These are phyloP conservation scores for Aphelocoma californica DNA, from an alignment of 2,797 vertebrate genomes.

Conservation along the genomic window DNA sequence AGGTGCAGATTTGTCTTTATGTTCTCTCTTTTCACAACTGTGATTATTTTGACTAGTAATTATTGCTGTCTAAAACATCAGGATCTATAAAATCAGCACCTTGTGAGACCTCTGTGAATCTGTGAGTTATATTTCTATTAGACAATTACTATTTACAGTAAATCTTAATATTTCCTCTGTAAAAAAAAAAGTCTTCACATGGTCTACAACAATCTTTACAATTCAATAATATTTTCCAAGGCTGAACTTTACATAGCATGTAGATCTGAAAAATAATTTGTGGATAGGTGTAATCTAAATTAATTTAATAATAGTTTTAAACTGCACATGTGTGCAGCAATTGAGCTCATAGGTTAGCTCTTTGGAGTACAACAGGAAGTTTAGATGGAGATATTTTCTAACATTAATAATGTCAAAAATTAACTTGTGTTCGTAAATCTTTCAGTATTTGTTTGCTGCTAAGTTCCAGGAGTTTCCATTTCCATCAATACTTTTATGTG, in stretches of 20 bases:
- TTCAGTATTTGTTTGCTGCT: constrained; percentile 27
- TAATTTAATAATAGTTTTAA: background rate
- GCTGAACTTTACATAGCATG: background rate
- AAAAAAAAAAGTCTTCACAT: background rate
- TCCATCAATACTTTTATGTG: background rate
- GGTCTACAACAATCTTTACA: background rate
- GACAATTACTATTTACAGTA: background rate
- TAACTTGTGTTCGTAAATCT: background rate
- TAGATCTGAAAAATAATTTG: background rate
- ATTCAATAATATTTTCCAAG: background rate
- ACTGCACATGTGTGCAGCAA: background rate
- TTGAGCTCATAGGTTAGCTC: background rate
- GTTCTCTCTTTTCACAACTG: background rate
- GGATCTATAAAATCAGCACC: background rate
- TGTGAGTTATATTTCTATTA: background rate
- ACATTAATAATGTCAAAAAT: background rate
- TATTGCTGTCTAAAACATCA: background rate
- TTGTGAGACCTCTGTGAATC: background rate
- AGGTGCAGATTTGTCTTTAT: background rate
- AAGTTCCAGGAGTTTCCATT: constrained; percentile 17
- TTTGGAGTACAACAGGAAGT: background rate
- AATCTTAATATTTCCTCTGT: background rate
- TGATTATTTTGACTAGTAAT: background rate
- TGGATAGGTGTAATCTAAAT: background rate
- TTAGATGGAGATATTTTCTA: background rate